Evolutionary conservation across 2,888 invertebrate genomes (phyloP).

Genomic region (Malthinus seriepunctatus): DNA sequence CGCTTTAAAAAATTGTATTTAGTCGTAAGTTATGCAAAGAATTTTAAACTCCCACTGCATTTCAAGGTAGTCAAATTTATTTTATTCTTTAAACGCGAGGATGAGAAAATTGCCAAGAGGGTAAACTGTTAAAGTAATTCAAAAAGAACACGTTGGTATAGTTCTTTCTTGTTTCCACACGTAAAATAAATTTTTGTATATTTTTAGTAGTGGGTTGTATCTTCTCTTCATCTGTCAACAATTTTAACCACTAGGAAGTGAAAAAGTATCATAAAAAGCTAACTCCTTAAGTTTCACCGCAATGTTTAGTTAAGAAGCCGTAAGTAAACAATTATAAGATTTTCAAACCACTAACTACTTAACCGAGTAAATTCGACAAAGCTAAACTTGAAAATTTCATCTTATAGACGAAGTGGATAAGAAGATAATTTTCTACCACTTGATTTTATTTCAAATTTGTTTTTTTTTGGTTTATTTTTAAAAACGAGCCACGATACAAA

Average conservation of each 20-base stretch:
- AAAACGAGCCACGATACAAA: neutral
- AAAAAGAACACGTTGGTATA: too few species aligned
- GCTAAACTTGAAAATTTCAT: neutral
- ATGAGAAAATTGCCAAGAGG: too few species aligned
- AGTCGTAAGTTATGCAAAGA: too few species aligned
- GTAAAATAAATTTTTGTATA: too few species aligned
- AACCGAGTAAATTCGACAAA: neutral
- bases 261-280: neutral
- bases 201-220: too few species aligned
- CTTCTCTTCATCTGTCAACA: too few species aligned
- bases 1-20: too few species aligned
- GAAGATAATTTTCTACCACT: neutral
- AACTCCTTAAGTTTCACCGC: neutral
- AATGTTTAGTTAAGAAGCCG: slow-evolving; percentile 5
- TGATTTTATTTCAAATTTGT: neutral
- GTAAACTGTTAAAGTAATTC: too few species aligned
- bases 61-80: too few species aligned
- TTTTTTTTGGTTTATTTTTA: neutral
- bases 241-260: slow-evolving; percentile 1
- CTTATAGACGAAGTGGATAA: neutral
- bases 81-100: too few species aligned
- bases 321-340: neutral
- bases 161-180: too few species aligned
- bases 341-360: slow-evolving; percentile 3
- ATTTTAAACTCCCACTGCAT: too few species aligned